Evolutionary conservation across 2,888 invertebrate species (phyloP), one percentile per base, ranked within the genome.

Genomic region (Chrysolina haemoptera): DNA sequence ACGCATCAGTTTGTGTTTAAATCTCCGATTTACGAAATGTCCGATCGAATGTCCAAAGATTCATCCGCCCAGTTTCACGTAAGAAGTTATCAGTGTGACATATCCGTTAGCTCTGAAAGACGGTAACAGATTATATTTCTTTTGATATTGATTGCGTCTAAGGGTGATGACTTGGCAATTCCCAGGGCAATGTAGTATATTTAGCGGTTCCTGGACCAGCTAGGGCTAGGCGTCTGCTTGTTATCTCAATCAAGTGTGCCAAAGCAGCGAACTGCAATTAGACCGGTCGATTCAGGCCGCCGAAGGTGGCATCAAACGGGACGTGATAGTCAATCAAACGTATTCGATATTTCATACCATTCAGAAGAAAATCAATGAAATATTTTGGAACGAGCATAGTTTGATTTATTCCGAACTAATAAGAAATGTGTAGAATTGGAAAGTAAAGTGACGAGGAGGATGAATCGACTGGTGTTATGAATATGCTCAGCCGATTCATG

Each of bases 141-240:
- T 70, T 66, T 63, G 65, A 65, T 73, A 73, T 70, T 73, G 73
- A 73, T 73, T 68, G 41, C 69, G 62, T 66, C 66, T 63, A 53
- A 62, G 73, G 73, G 70, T 70, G 73, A 70, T 70, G 73, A 73
- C 73, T 65, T 27, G 53, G 73, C 73, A 70, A 70, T 70, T 73
- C 73, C 73, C 73, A 41, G 69, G 70, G 70, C 67, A 62, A 50
- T 59, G 59, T 65, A 48, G 46, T 46, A 53, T 70, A 74, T 70
- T 70, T 74, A 70, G 70, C 70, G 73, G 64, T 70, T 62, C 69
- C 55, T 63, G 73, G 64, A 62, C 71, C 22, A 62, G 62, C 53
- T 43, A 62, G 63, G 41, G 50, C 22, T 20, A 64, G 59, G 68
- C 70, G 70, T 64, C 35, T 65, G 62, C 65, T 63, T 71, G 67